Evolutionary conservation across 2,888 invertebrate genomes (phyloP).

Genomic region (Sphaeridia pumilis): DNA sequence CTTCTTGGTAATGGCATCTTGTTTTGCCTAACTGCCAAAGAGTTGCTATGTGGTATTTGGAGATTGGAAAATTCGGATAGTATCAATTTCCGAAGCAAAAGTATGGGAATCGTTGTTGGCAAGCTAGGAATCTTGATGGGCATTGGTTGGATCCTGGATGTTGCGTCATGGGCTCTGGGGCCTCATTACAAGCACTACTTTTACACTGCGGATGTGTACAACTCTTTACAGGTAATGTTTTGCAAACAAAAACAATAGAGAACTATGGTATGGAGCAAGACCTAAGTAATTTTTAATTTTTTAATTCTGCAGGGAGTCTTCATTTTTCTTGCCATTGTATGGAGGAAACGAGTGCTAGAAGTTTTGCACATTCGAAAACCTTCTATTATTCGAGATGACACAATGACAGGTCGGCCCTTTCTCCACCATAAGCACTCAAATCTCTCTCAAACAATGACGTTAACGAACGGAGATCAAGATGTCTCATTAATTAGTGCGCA

Average conservation of each 20-base stretch:
- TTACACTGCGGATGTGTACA: slow-evolving; percentile 31
- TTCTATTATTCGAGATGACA: slow-evolving; percentile 34
- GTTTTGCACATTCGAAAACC: slow-evolving; percentile 31
- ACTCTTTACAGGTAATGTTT: slow-evolving; percentile 28
- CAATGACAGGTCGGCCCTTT: slow-evolving; percentile 33
- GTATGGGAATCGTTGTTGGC: slow-evolving; percentile 35
- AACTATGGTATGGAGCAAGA: not conserved
- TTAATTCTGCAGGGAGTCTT: slow-evolving; percentile 30
- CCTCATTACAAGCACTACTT: slow-evolving; percentile 26
- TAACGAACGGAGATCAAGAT: slow-evolving; percentile 20
- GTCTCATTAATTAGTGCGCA: slow-evolving; percentile 32
- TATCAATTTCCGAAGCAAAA: slow-evolving; percentile 32
- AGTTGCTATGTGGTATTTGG: slow-evolving; percentile 34
- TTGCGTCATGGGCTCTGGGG: slow-evolving; percentile 30
- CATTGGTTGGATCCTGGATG: slow-evolving; percentile 35
- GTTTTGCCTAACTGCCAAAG: slow-evolving; percentile 35
- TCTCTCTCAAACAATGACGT: slow-evolving; percentile 9
- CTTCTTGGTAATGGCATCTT: slow-evolving; percentile 31
- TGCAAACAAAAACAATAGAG: not conserved
- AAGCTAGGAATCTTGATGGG: slow-evolving; percentile 35
- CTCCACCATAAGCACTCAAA: slow-evolving; percentile 17
- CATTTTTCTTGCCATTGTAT: slow-evolving; percentile 32
- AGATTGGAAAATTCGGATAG: slow-evolving; percentile 34
- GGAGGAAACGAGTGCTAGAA: slow-evolving; percentile 34
- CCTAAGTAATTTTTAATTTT: slow-evolving; percentile 2